These are phyloP conservation scores for Stigmatopora nigra DNA, from an alignment of 2,113 vertebrate species.

Conservation along the genomic window DNA sequence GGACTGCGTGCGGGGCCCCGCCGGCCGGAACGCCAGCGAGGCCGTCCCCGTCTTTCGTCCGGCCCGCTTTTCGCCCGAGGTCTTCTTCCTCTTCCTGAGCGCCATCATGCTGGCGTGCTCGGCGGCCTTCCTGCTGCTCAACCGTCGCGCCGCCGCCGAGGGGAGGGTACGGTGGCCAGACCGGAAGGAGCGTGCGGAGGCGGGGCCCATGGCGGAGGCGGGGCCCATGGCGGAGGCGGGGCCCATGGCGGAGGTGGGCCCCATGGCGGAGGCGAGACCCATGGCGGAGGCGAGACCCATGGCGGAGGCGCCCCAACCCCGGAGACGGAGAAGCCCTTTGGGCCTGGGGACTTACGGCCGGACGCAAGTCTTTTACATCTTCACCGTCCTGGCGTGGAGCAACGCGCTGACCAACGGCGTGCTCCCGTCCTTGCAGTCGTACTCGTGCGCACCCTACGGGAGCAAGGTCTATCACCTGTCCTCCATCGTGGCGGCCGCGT, in stretches of 20 bases:
- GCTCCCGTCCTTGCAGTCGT: slow-evolving; percentile 77
- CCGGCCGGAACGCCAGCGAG: slow-evolving; percentile 15
- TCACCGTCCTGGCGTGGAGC: slow-evolving; percentile 67
- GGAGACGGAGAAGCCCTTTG: slow-evolving; percentile 37
- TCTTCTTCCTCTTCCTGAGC: slow-evolving; percentile 74
- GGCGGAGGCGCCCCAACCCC: not conserved
- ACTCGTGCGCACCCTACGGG: slow-evolving; percentile 78
- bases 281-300: too few species aligned
- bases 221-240: slow-evolving; percentile 51
- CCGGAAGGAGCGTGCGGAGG: slow-evolving; percentile 28
- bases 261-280: too few species aligned
- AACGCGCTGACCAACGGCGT: slow-evolving; percentile 73
- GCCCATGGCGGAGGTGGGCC: too few species aligned
- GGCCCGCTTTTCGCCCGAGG: slow-evolving; percentile 65
- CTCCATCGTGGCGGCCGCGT: slow-evolving; percentile 66
- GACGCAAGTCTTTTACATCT: slow-evolving; percentile 66
- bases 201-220: slow-evolving; percentile 60
- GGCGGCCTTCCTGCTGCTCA: slow-evolving; percentile 70
- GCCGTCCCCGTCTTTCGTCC: slow-evolving; percentile 28
- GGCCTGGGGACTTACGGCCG: slow-evolving; percentile 52
- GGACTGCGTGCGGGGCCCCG: slow-evolving; percentile 61
- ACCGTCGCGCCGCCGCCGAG: slow-evolving; percentile 61
- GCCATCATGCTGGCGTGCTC: slow-evolving; percentile 73
- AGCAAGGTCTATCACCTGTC: slow-evolving; percentile 70
- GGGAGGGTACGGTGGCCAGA: slow-evolving; percentile 27